Base-by-base conservation (phyloP, 92 coral and sea anemone species). In the Porites lobata region DNA sequence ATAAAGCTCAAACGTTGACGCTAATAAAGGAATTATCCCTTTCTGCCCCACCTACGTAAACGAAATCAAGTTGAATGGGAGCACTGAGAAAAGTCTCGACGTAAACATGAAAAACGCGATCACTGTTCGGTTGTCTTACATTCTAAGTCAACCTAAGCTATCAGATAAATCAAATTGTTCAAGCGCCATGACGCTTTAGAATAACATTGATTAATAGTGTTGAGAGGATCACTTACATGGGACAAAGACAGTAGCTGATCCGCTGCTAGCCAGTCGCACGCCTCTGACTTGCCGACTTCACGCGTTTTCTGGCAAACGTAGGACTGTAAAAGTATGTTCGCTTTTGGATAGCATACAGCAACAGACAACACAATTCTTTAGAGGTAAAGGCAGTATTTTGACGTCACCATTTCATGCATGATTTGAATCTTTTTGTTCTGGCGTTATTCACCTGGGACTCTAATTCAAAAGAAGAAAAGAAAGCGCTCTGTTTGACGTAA, bases 361-460 rank as follows among this genome's bases (percentile, higher is more conserved):
- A 65, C 68, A 11, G 17, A 64, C 24, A 69, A 4, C 38, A 56
- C 52, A 69, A 69, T 43, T 69, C 26, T 72, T 24, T 12, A 21
- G 77, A 57, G 53, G 85, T 19, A 61, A 22, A 67, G 43, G 57
- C 24, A 17, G 47, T 56, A 56, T 29, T 21, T 11, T 82, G 76
- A 82, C 87, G 87, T 84, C 87, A 84, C 21, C 13, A 7, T 21
- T 80, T 84, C 78, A 73, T 75, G 87, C 87, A 63, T 72, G 87
- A 75, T 58, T 75, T 73, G 86, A 73, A 50, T 26, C 29, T 62
- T 84, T 84, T 73, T 62, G 62, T 73, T 62, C 62, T 14, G 19
- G 0, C 15, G 2, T 21, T 38, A 73, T 63, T 84, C 78, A 64
- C 62, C 13, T 6, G 80, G 80, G 80, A 72, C n/a, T 80, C 65